A percentile compares a stretch with the other conserved stretches of the same genome.
Conservation (phyloP, 2,888 invertebrate genomes). For the Notodonta ziczac region DNA sequence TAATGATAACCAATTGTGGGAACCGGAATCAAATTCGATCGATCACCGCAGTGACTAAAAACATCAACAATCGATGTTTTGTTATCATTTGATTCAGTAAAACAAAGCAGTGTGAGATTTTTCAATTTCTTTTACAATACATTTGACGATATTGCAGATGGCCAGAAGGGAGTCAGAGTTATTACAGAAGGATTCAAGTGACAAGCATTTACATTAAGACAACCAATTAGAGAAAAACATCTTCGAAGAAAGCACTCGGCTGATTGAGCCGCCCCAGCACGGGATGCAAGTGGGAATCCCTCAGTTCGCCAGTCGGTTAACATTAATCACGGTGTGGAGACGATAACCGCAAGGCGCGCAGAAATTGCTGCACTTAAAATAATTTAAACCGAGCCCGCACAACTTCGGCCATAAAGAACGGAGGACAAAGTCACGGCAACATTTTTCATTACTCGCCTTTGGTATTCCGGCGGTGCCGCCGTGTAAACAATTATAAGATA, state of each 20-base stretch:
- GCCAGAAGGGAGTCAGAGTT: not conserved
- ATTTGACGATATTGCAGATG: not conserved
- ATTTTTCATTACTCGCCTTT: constrained; percentile 76
- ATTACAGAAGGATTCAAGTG: constrained; percentile 9
- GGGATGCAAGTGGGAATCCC: constrained; percentile 43
- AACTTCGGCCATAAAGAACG: constrained; percentile 75
- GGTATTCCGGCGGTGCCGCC: constrained; percentile 53
- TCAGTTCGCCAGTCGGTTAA: constrained; percentile 41
- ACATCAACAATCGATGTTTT: not conserved
- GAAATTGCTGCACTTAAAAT: constrained; percentile 75
- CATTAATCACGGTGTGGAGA: constrained; percentile 69
- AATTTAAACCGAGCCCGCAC: constrained; percentile 69
- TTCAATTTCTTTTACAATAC: not conserved
- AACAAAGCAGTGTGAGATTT: constrained; percentile 15
- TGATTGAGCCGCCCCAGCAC: constrained; percentile 35
- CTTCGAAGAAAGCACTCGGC: constrained; percentile 10
- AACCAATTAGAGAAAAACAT: not conserved
- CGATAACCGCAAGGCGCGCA: constrained; percentile 76
- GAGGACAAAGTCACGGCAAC: constrained; percentile 70
- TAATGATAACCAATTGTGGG: too few relatives aligned
- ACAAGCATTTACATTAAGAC: constrained; percentile 10
- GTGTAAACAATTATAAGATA: constrained; percentile 75
- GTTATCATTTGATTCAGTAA: constrained; percentile 18
- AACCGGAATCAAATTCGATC: too few relatives aligned
- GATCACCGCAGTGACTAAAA: not conserved